Evolutionary conservation across 2,888 invertebrate species (phyloP).

Genomic region (Lasioglossum calceatum): DNA sequence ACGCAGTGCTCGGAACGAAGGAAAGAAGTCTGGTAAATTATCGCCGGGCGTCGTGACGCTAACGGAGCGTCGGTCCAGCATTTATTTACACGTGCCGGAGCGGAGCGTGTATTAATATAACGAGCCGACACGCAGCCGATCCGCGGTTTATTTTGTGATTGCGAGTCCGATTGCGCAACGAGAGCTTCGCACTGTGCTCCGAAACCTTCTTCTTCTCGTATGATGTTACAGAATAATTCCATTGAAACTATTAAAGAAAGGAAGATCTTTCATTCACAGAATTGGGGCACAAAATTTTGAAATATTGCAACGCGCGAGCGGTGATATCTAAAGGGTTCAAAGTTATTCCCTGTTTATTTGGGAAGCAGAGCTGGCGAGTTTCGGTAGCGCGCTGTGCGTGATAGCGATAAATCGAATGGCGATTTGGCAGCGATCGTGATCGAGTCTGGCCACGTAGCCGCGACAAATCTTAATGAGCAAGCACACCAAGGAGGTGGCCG

Average conservation of each 20-base stretch:
- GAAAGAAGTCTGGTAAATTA: background rate
- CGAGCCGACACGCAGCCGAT: slow-evolving; percentile 50
- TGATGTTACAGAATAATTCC: background rate
- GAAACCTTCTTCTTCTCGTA: background rate
- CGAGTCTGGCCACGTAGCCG: slow-evolving; percentile 1
- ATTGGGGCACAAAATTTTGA: background rate
- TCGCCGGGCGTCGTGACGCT: slow-evolving; percentile 9
- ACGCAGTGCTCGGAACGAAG: background rate
- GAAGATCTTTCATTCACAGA: background rate
- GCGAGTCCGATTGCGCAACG: slow-evolving; percentile 49
- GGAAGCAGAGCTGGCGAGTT: background rate
- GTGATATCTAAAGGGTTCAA: background rate
- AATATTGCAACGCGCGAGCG: background rate
- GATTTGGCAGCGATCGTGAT: background rate
- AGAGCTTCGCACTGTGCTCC: background rate
- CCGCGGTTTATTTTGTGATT: slow-evolving; percentile 55
- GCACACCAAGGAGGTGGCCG: background rate
- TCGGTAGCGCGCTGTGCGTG: background rate
- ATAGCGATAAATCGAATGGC: slow-evolving; percentile 19
- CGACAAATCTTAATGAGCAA: slow-evolving; percentile 44
- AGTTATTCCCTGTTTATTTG: background rate
- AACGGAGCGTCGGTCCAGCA: background rate
- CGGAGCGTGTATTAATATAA: slow-evolving; percentile 50
- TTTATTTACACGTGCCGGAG: slow-evolving; percentile 42
- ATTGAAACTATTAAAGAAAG: background rate